Conservation (phyloP, 2,888 invertebrate species). For the Carterocephalus palaemon region DNA sequence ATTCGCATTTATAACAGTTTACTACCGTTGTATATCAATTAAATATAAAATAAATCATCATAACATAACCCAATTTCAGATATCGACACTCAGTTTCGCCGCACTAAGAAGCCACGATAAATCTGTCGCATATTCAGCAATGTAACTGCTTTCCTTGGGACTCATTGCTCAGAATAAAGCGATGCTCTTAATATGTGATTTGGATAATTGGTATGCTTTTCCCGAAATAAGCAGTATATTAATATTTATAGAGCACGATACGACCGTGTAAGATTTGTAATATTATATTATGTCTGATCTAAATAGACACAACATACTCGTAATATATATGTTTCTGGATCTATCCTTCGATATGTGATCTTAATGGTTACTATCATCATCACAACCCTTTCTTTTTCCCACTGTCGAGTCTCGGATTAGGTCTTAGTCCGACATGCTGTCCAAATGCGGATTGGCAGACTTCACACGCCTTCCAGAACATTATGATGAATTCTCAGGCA, state of each 20-base stretch:
- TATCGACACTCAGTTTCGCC: conserved; percentile 36
- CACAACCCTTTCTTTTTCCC: too few species aligned
- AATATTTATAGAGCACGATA: conserved; percentile 41
- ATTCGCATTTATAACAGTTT: too few species aligned
- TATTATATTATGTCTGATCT: conserved; percentile 19
- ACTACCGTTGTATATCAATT: too few species aligned
- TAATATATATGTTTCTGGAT: not conserved
- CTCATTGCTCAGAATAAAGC: conserved; percentile 74
- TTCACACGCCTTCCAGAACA: too few species aligned
- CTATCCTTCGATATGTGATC: conserved; percentile 7
- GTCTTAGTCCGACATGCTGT: too few species aligned
- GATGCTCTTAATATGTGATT: conserved; percentile 69
- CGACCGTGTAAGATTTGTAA: conserved; percentile 31
- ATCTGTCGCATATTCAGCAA: conserved; percentile 79
- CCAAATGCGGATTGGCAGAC: too few species aligned
- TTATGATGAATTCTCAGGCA: too few species aligned
- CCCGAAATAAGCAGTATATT: conserved; percentile 56
- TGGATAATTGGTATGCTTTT: conserved; percentile 74
- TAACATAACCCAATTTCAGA: not conserved
- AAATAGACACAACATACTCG: not conserved
- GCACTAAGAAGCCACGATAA: conserved; percentile 68
- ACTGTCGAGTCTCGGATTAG: too few species aligned
- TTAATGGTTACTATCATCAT: too few species aligned
- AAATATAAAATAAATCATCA: too few species aligned
- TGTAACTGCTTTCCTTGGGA: conserved; percentile 75